Evolutionary conservation across 2,888 invertebrate genomes (phyloP), one percentile per base, ranked within the genome.

Genomic region (Melikaiella ostensackeni): DNA sequence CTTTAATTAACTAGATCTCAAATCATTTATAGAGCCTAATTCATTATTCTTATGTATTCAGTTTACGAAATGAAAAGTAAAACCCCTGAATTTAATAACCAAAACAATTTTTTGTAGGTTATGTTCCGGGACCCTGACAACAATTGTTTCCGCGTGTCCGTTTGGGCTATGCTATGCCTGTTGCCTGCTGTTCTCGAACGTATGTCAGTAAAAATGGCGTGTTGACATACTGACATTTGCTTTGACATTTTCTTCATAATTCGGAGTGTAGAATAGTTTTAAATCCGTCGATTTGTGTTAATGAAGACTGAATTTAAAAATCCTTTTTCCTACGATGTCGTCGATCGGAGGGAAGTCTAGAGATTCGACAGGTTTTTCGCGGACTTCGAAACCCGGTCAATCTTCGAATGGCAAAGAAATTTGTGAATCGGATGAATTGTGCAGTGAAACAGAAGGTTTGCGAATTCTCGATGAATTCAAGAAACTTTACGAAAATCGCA

Each of bases 381-480:
- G 33, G n/a, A 70, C 30, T 33, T 42, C 75, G 13, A 64, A 75
- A 62, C 42, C 61, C 46, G 30, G 42, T n/a, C 63, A 64, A 24
- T 55, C 46, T 35, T 35, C 21, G 35, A 74, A 63, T 61, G 86
- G 86, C 75, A 79, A 80, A 50, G 73, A 82, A 19, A 82, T 86
- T 78, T 76, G 83, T 19, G 80, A 79, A 59, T 86, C 85, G 50
- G 86, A 85, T 13, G 80, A 82, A 76, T 30, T 70, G 27, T 19
- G 88, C 77, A 85, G 84, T 19, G 87, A 89, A 77, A 84, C 83
- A 50, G 86, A 87, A 38, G 81, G 89, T 74, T 77, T 90, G 21
- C 85, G 82, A 64, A 93, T 95, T 82, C 92, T 95, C 75, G 91
- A 92, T 66, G 93, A 95, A 78, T 94, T 96, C 81, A 94, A 94